Evolutionary conservation across 2,888 invertebrate genomes (phyloP), one percentile per base, ranked within the genome.

Genomic region (Empis livida): DNA sequence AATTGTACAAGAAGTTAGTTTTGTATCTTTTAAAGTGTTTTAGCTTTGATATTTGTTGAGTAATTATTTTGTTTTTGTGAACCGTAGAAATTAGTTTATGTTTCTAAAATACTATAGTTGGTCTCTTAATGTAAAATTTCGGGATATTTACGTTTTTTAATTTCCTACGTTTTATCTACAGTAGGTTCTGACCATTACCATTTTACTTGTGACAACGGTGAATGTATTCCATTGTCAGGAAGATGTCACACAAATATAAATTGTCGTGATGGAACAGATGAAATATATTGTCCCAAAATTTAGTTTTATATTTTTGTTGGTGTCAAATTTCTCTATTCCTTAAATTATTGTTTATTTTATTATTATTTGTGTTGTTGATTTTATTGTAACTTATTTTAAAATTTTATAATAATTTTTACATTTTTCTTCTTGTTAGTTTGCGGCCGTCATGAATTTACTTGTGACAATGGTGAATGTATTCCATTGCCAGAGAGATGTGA

Each of bases 211-310:
- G 37, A 37, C 14, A 41, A 42, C 42, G 49, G 51, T 5, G 23
- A 23, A 30, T 53, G 53, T 38, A 43, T 53, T 14, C 48, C 48
- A 38, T 13, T 37, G 11, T 15, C 20, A 23, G 14, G 27, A 14
- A 16, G 17, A 16, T 53, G 53, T 43, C 49, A 53, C 43, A 13
- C 23, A 10, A 55, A 55, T 11, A 31, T 45, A n/a, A 76, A 78
- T 56, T 78, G 78, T 58, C 55, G 56, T 9, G 68, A 73, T 55
- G 68, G 68, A 20, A 67, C 67, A n/a, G 78, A 78, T 58, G 78
- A 78, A 62, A 31, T 43, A 2, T 59, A 65, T 47, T 78, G 77
- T 30, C 5, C 40, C 3, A 17, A 17, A 5, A n/a, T 3, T 35
- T 35, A 5, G 5, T 35, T 35, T 35, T 35, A 35, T 35, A 4